Base-by-base conservation (phyloP, 2,113 vertebrate genomes). In the Notarius lentiginosus region DNA sequence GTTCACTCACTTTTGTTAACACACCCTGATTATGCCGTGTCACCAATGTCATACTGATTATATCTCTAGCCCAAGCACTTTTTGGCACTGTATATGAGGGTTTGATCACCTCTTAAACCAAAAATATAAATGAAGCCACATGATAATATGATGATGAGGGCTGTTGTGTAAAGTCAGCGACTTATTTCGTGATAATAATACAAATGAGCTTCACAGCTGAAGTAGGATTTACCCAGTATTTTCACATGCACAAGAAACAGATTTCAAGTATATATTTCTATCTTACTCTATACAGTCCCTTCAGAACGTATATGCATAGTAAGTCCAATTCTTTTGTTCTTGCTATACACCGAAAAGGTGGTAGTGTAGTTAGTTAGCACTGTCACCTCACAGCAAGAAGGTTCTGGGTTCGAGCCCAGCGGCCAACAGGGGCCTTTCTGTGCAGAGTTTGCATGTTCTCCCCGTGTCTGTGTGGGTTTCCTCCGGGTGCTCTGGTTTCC, bases 21-120 rank as follows among this genome's bases (percentile, higher is more conserved):
- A 41, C 30, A 86, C 1, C 20, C 81, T 79, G 87, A 83, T 56
- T 58, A 22, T 60, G 27, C 72, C 91, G 58, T 55, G 91, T 91
- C 92, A 92, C 91, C 85, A 84, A 63, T 86, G 24, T 55, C 68
- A 85, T 68, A 79, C 80, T 83, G 86, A 73, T 65, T 60, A 22
- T 68, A 82, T 84, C 20, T 53, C 60, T 12, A 79, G 76, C 18
- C 79, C 14, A 60, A 49, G 18, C 66, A 34, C 51, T 55, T 24
- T 49, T 20, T 60, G n/a, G 9, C 53, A 61, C 79, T 72, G 51
- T 56, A 20, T 30, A 61, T 80, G 65, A 60, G 22, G 77, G 76
- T 41, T 5, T 17, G 77, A 47, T 86, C 79, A 86, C 76, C 61
- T 84, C 58, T 84, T 76, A 76, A 84, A 56, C 14, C 15, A 60